phyloP scores from a whole-genome alignment of 2,797 vertebrate genomes.

The Carcharodon carcharias region DNA sequence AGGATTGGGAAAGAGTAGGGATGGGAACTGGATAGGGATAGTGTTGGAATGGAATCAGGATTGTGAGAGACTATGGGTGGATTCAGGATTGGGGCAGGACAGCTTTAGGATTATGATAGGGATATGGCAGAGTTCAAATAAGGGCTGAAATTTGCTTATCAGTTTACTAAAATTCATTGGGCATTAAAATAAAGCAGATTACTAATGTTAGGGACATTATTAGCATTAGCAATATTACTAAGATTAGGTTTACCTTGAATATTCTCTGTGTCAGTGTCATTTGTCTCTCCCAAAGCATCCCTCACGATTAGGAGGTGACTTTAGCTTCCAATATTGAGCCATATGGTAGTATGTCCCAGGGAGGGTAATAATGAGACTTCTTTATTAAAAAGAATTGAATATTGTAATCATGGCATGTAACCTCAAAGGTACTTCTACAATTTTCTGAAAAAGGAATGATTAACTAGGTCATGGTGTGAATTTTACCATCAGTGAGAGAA shows the following conservation, averaged over 20 bases:
- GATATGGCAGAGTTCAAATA: background rate
- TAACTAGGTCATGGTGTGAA: background rate
- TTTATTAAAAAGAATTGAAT: background rate
- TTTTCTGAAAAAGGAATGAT: background rate
- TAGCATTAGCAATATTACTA: background rate
- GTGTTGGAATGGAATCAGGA: background rate
- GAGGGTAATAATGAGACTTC: background rate
- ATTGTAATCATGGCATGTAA: background rate
- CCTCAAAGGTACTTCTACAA: background rate
- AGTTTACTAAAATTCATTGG: too few species aligned
- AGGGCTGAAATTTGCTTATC: background rate
- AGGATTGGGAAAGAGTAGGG: background rate
- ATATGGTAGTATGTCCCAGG: background rate
- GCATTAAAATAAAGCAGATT: too few species aligned
- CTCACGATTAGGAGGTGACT: background rate
- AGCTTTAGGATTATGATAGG: background rate
- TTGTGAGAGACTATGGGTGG: background rate
- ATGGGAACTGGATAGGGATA: background rate
- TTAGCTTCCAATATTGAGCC: background rate
- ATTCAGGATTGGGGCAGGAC: background rate
- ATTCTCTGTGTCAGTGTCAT: background rate
- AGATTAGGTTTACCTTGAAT: background rate
- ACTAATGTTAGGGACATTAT: background rate
- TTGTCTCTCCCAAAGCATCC: background rate
- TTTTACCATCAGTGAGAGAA: background rate